Evolutionary conservation across 2,888 invertebrate species (phyloP), one percentile per base, ranked within the genome.

Genomic region (Seira musarum): DNA sequence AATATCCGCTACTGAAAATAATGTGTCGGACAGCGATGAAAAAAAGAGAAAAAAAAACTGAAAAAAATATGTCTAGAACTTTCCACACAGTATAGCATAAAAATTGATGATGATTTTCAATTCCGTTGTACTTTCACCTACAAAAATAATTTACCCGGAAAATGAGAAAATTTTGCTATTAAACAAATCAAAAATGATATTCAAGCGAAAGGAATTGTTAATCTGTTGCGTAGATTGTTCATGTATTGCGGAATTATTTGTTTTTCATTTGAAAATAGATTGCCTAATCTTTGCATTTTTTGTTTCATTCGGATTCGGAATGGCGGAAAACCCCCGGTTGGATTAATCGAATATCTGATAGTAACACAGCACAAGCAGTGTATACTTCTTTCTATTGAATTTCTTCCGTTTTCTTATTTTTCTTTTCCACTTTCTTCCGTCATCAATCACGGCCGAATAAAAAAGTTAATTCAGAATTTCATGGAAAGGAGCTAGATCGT

Each of bases 51-150:
- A 60, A 57, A 57, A 57, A 60, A 21, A 60, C 60, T 60, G 22
- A 21, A 60, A 60, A 60, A 19, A 21, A 21, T 60, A 21, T 60
- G 2, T 15, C 1, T 21, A 15, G n/a, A 17, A 60, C 60, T 21
- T 60, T 60, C 60, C 60, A 60, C 60, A 21, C 60, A 60, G 60
- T 60, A 60, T 60, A 21, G 60, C 60, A 60, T 60, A 60, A 2
- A 60, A 60, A 60, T 5, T 21, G 17, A n/a, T 60, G 21, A 22
- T 19, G 60, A 22, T 60, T 60, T 60, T 60, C 21, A 60, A 60
- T 80, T n/a, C n/a, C n/a, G 80, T 70, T 70, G 65, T 80, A 74
- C 80, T 80, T 68, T 74, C 68, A 80, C 74, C 74, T 80, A 74
- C 61, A 61, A 60, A 57, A 60, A 75, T 68, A 61, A 21, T 72